Evolutionary conservation across 23 tunicate species (phyloP), one percentile per base, ranked within the genome.

Genomic region (Clavelina lepadiformis): DNA sequence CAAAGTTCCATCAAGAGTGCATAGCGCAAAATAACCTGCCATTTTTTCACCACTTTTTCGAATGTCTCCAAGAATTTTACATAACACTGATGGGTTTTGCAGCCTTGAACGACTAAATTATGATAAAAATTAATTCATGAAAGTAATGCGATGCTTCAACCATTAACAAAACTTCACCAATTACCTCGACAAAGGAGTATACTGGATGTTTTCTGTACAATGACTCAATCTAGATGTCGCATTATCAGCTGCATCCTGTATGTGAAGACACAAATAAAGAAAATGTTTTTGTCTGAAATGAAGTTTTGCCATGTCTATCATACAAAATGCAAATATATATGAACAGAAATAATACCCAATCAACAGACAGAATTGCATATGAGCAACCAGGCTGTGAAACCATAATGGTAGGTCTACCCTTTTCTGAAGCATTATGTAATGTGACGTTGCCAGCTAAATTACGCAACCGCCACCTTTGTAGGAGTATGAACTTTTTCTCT

Each of bases 321-420:
- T n/a, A n/a, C n/a, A n/a, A n/a, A n/a, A n/a, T n/a, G n/a, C n/a
- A n/a, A n/a, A n/a, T n/a, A n/a, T n/a, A n/a, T n/a, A n/a, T n/a
- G n/a, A n/a, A n/a, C n/a, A n/a, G n/a, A n/a, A n/a, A 33, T 19
- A 63, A 33, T 31, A 82, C 91, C 81, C 81, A 82, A 5, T 41
- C 46, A 29, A 58, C 61, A 21, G 35, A 47, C 2, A 89, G 68
- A 19, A 70, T 60, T 11, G 97, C 88, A 58, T 68, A 89, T 7
- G 83, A 53, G 49, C 97, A 81, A 2, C 89, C 97, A 28, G 97
- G 97, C 55, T 89, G 97, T 19, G 97, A 80, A 49, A 73, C 89
- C 58, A 81, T 75, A 8, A 89, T 51, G 8, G 76, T 22, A 1
- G 82, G 77, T 26, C 51, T 28, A 1, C 54, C 59, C 30, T 69